These are phyloP conservation scores for Apamea monoglypha DNA, from an alignment of 2,888 invertebrate genomes.

Conservation along the genomic window DNA sequence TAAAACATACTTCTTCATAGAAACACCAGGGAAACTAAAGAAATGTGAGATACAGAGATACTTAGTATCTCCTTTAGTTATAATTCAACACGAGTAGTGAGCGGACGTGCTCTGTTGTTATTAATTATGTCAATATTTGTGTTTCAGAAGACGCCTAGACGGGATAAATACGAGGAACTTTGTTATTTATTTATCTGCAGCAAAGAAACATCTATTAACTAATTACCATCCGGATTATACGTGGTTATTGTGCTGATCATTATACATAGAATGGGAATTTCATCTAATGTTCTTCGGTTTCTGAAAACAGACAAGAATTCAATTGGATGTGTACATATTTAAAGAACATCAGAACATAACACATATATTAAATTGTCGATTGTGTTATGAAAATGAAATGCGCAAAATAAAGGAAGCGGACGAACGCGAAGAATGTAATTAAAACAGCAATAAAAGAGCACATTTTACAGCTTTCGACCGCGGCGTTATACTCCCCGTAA, in stretches of 20 bases:
- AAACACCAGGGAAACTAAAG: conserved; percentile 49
- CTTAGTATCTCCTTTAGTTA: conserved; percentile 72
- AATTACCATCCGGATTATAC: conserved; percentile 74
- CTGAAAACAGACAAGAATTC: conserved; percentile 4
- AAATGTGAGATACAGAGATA: conserved; percentile 62
- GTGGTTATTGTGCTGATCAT: conserved; percentile 31
- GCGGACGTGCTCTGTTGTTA: conserved; percentile 82
- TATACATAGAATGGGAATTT: not conserved
- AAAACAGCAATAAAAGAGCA: conserved; percentile 85
- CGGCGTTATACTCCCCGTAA: conserved; percentile 79
- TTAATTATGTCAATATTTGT: conserved; percentile 87
- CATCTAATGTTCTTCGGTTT: no score
- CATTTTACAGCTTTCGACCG: conserved; percentile 83
- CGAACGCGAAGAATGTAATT: conserved; percentile 85
- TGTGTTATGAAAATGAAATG: conserved; percentile 74
- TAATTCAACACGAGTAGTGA: conserved; percentile 78
- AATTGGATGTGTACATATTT: not conserved
- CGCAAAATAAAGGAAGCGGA: conserved; percentile 76
- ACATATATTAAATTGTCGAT: conserved; percentile 68
- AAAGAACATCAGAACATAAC: conserved; percentile 29
- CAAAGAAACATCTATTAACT: conserved; percentile 75
- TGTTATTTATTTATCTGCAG: conserved; percentile 79
- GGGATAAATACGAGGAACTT: conserved; percentile 80
- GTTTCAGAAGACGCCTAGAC: conserved; percentile 80
- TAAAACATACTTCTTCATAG: conserved; percentile 31